A percentile compares a stretch with the other conserved stretches of the same genome.
These are phyloP conservation scores for Charaxes varanes DNA, from an alignment of 1,140 invertebrate species.

Conservation along the genomic window DNA sequence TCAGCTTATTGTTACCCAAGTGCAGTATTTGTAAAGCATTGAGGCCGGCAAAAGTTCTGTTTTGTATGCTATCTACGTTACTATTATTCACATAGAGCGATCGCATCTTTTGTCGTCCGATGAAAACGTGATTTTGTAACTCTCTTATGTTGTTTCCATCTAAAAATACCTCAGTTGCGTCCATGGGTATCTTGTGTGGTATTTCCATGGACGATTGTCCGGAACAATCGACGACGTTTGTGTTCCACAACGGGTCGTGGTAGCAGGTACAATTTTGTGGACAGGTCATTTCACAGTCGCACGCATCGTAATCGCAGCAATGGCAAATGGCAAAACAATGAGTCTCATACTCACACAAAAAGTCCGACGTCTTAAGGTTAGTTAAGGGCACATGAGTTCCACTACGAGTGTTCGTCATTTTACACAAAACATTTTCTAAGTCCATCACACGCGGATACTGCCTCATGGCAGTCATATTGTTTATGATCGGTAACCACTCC, in stretches of 20 bases:
- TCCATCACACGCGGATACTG: slow-evolving; percentile 92
- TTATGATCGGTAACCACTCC: slow-evolving; percentile 92
- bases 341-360: slow-evolving; percentile 92
- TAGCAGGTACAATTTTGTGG: slow-evolving; percentile 94
- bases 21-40: slow-evolving; percentile 87
- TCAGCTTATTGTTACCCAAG: slow-evolving; percentile 89
- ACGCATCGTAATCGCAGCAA: slow-evolving; percentile 95
- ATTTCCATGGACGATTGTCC: slow-evolving; percentile 83
- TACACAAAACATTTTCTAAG: slow-evolving; percentile 88
- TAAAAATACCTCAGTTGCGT: slow-evolving; percentile 92
- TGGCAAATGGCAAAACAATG: slow-evolving; percentile 95
- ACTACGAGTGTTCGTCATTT: slow-evolving; percentile 84
- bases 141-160: slow-evolving; percentile 91
- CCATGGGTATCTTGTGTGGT: slow-evolving; percentile 92
- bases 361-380: slow-evolving; percentile 82
- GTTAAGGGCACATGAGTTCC: slow-evolving; percentile 81
- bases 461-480: slow-evolving; percentile 85
- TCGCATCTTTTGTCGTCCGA: slow-evolving; percentile 92
- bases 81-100: slow-evolving; percentile 90
- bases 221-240: slow-evolving; percentile 94
- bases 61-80: slow-evolving; percentile 89
- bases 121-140: slow-evolving; percentile 91
- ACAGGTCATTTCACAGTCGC: slow-evolving; percentile 96
- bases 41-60: slow-evolving; percentile 93
- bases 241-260: slow-evolving; percentile 93